These are phyloP conservation scores for Smittia aterrima DNA, from an alignment of 2,888 invertebrate species.

Conservation along the genomic window DNA sequence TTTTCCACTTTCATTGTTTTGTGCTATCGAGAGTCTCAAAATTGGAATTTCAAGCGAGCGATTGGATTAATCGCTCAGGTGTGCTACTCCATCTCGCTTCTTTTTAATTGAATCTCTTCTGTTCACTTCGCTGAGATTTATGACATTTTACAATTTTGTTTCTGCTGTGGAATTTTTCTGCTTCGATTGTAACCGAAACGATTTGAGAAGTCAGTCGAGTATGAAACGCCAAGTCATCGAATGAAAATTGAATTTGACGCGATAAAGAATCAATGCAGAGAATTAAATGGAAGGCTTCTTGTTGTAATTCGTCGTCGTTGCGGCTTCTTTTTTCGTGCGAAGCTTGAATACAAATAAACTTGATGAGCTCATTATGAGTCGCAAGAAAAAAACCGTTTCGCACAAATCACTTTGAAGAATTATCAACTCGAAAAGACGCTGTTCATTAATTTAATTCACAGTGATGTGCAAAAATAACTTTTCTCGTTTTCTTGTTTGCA, in stretches of 20 bases:
- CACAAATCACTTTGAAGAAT: neutral
- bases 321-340: neutral
- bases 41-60: too few species aligned
- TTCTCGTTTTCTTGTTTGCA: conserved; percentile 53
- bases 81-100: too few species aligned
- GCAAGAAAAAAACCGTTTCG: neutral
- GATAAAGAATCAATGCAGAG: too few species aligned
- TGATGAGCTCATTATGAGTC: conserved; percentile 12
- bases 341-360: neutral
- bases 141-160: too few species aligned
- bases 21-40: too few species aligned
- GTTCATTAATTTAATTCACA: neutral
- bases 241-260: neutral
- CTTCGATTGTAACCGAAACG: too few species aligned
- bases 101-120: too few species aligned
- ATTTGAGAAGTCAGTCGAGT: neutral
- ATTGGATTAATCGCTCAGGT: too few species aligned
- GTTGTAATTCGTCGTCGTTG: neutral
- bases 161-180: too few species aligned
- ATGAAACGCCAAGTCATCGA: neutral
- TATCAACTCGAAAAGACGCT: neutral
- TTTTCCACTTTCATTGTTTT: too few species aligned
- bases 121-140: too few species aligned
- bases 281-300: neutral
- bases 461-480: conserved; percentile 16